These are phyloP conservation scores for Polydrusus tereticollis DNA, from an alignment of 2,888 invertebrate species.

Conservation along the genomic window DNA sequence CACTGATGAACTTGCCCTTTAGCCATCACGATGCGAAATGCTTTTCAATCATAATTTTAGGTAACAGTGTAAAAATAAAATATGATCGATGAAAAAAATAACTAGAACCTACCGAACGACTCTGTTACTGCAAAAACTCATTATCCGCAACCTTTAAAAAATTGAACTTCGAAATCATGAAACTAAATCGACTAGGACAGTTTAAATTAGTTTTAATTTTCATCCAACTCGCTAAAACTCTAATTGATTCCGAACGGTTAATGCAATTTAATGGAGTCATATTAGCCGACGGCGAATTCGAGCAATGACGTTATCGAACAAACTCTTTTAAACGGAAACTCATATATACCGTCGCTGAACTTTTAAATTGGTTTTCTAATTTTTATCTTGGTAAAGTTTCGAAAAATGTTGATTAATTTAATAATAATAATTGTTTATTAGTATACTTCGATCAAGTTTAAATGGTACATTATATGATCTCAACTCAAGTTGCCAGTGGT, in stretches of 20 bases:
- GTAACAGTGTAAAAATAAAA: too few species aligned
- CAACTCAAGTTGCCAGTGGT: too few species aligned
- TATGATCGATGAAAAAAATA: too few species aligned
- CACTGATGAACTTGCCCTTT: too few species aligned
- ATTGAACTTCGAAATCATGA: slow-evolving; percentile 12
- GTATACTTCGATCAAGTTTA: too few species aligned
- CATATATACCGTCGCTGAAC: slow-evolving; percentile 16
- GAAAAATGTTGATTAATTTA: too few species aligned
- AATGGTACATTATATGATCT: too few species aligned
- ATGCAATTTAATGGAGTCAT: slow-evolving; percentile 28
- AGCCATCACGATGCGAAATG: too few species aligned
- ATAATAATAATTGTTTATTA: too few species aligned
- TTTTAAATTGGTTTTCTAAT: slow-evolving; percentile 30
- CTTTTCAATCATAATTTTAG: too few species aligned
- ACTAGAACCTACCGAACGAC: too few species aligned
- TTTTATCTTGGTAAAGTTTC: background rate
- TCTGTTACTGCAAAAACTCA: too few species aligned
- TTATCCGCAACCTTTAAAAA: slow-evolving; percentile 7
- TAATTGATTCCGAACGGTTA: slow-evolving; percentile 36
- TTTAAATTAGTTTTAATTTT: slow-evolving; percentile 21
- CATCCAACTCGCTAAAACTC: slow-evolving; percentile 19
- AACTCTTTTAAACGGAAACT: slow-evolving; percentile 32
- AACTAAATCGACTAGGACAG: slow-evolving; percentile 19
- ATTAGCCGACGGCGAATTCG: slow-evolving; percentile 16
- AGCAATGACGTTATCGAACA: slow-evolving; percentile 18